Percentiles rank a stretch among this genome's conserved stretches.
Conservation (phyloP, 1,140 invertebrate genomes). For the Scaptomyza pallida region DNA sequence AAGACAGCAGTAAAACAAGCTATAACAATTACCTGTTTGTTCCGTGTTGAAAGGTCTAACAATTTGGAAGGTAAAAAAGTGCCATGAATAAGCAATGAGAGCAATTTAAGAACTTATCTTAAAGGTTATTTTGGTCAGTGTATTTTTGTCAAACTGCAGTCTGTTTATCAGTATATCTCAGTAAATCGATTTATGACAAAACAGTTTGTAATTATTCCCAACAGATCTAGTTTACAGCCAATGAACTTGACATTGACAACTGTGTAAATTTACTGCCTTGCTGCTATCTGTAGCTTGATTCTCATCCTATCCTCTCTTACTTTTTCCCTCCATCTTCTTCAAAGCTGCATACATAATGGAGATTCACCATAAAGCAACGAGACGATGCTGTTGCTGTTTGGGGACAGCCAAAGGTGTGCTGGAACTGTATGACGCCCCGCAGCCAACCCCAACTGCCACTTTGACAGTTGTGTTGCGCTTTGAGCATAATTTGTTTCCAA, state of each 20-base stretch:
- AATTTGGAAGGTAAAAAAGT: not conserved
- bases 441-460: conserved; percentile 23
- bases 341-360: conserved; percentile 45
- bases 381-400: not conserved
- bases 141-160: too few relatives aligned
- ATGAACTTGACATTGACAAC: conserved; percentile 29
- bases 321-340: not conserved
- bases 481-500: conserved; percentile 81
- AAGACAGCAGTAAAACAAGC: not conserved
- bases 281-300: not conserved
- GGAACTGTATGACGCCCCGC: conserved; percentile 4
- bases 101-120: not conserved
- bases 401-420: conserved; percentile 31
- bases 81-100: not conserved
- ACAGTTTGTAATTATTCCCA: conserved; percentile 11
- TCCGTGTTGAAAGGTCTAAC: too few relatives aligned
- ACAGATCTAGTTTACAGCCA: not conserved
- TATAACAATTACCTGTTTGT: not conserved
- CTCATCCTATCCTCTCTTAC: not conserved
- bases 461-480: conserved; percentile 61
- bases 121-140: too few relatives aligned
- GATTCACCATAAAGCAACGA: conserved; percentile 48
- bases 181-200: not conserved
- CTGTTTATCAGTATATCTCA: not conserved
- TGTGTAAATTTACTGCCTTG: not conserved